Percentiles rank a stretch among this genome's conserved stretches.
phyloP scores from a whole-genome alignment of 2,888 invertebrate genomes.

The Pristionchus mayeri region DNA sequence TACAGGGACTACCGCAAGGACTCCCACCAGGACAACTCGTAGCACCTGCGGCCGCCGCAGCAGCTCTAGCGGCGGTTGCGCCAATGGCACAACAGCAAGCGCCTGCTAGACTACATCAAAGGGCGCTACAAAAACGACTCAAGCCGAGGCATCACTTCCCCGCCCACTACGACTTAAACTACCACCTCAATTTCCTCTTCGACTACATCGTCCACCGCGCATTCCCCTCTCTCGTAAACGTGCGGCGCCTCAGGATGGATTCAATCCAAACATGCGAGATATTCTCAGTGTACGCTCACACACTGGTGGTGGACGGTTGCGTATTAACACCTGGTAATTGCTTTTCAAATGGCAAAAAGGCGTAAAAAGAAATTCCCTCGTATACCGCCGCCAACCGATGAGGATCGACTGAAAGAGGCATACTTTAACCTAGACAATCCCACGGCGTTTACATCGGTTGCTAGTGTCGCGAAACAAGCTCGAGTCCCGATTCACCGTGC shows the following conservation, averaged over 20 bases:
- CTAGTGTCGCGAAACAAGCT: neutral
- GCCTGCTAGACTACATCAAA: neutral
- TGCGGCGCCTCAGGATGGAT: neutral
- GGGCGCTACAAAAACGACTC: neutral
- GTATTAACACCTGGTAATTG: neutral
- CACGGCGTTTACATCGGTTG: neutral
- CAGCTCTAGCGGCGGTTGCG: neutral
- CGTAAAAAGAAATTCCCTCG: neutral
- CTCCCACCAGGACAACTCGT: neutral
- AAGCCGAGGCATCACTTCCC: neutral
- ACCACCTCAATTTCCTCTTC: neutral
- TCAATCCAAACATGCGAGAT: too few relatives aligned
- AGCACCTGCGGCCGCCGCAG: neutral
- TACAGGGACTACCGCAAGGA: neutral
- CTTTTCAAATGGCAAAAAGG: neutral
- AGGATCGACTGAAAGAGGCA: neutral
- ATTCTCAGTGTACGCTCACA: neutral
- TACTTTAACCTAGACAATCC: neutral
- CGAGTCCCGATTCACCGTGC: neutral
- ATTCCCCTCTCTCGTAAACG: neutral
- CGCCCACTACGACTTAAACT: neutral
- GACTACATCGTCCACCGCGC: neutral
- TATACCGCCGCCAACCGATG: neutral
- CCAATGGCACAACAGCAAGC: neutral
- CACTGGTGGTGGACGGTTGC: neutral